Evolutionary conservation across 2,113 vertebrate species (phyloP).

Genomic region (Clinocottus analis): DNA sequence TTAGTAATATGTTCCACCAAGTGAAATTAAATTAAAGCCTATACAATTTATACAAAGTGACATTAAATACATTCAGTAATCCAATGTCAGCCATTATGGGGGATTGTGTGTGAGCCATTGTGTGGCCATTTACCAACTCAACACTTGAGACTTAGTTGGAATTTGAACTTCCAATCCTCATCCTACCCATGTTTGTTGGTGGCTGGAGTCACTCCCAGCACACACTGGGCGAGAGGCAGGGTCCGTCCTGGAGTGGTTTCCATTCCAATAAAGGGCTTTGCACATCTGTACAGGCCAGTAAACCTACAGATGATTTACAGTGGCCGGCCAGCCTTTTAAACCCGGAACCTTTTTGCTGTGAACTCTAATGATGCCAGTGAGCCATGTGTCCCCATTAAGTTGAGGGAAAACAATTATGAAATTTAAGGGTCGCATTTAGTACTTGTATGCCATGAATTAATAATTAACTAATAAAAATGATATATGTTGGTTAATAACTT

Average conservation of each 20-base stretch:
- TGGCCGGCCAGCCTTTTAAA: not conserved
- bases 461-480: not conserved
- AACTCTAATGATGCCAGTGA: not conserved
- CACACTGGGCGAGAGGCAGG: not conserved
- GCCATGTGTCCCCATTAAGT: not conserved
- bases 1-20: conserved; percentile 1
- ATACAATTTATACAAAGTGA: not conserved
- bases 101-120: not conserved
- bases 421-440: not conserved
- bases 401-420: not conserved
- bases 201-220: conserved; percentile 5
- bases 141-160: not conserved
- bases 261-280: not conserved
- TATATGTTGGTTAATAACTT: not conserved
- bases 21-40: not conserved
- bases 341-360: not conserved
- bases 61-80: not conserved
- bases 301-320: not conserved
- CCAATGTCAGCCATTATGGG: not conserved
- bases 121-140: not conserved
- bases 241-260: not conserved
- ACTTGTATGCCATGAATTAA: not conserved
- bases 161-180: not conserved
- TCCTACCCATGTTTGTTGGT: not conserved
- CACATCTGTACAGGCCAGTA: not conserved